These are phyloP conservation scores for Morelia viridis DNA, from an alignment of 2,797 vertebrate genomes.

Conservation along the genomic window DNA sequence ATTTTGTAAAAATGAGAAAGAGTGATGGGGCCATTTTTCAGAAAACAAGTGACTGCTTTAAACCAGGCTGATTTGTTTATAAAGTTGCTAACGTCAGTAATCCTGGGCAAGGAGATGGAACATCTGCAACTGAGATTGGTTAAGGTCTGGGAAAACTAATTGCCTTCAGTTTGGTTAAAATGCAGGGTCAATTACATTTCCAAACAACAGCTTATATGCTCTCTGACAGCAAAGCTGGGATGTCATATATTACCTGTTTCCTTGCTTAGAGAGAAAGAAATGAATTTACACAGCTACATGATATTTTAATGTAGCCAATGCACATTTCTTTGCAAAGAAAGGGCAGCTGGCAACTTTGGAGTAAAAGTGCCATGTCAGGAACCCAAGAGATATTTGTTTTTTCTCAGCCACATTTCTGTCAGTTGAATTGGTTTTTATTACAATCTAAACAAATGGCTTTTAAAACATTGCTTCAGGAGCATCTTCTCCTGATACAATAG, in stretches of 20 bases:
- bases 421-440: constrained; percentile 14
- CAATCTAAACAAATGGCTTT: not conserved
- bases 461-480: not conserved
- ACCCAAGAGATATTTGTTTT: not conserved
- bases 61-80: constrained; percentile 53
- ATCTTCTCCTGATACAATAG: not conserved
- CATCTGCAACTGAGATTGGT: constrained; percentile 50
- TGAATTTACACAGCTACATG: not conserved
- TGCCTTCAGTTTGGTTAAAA: constrained; percentile 48
- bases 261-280: constrained; percentile 40
- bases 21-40: constrained; percentile 43
- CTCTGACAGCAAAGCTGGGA: not conserved
- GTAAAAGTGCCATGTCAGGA: not conserved
- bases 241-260: constrained; percentile 23
- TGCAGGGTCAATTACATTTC: constrained; percentile 35
- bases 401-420: not conserved
- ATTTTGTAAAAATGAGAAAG: constrained; percentile 43
- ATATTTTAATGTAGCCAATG: constrained; percentile 24
- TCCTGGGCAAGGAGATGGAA: constrained; percentile 38
- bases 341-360: constrained; percentile 4
- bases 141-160: constrained; percentile 42
- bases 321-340: constrained; percentile 36
- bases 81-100: constrained; percentile 35
- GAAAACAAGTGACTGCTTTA: constrained; percentile 48
- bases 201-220: not conserved